phyloP scores from a whole-genome alignment of 2,113 vertebrate genomes.

The Amblyornis subalaris region DNA sequence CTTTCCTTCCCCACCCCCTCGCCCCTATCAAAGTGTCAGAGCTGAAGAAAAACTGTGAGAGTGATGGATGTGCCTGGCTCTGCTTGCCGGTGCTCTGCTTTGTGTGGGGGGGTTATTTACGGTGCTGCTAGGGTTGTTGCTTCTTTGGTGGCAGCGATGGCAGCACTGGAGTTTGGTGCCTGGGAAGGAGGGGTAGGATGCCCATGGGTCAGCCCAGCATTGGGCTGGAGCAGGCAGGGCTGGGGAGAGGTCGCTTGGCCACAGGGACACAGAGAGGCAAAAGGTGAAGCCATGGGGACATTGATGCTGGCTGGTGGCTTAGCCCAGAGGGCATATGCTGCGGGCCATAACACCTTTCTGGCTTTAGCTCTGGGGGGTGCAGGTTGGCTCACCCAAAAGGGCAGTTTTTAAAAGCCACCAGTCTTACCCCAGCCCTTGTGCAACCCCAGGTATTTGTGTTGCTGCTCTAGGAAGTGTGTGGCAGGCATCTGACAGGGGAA shows the following conservation, averaged over 20 bases:
- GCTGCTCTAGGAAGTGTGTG: background rate
- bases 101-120: background rate
- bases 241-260: background rate
- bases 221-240: background rate
- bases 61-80: background rate
- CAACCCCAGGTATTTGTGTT: background rate
- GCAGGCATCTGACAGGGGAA: background rate
- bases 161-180: accelerated
- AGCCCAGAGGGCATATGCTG: background rate
- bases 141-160: background rate
- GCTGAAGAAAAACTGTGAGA: background rate
- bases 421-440: background rate
- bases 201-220: accelerated
- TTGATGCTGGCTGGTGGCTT: background rate
- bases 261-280: background rate
- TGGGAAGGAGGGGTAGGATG: background rate
- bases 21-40: constrained; percentile 41
- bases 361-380: background rate
- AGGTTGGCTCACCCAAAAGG: background rate
- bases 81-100: background rate
- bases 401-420: background rate
- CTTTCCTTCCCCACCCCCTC: constrained; percentile 37
- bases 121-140: background rate
- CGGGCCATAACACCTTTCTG: background rate
- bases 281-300: background rate